These are phyloP conservation scores for Poecilus cupreus DNA, from an alignment of 2,888 invertebrate genomes.

Conservation along the genomic window DNA sequence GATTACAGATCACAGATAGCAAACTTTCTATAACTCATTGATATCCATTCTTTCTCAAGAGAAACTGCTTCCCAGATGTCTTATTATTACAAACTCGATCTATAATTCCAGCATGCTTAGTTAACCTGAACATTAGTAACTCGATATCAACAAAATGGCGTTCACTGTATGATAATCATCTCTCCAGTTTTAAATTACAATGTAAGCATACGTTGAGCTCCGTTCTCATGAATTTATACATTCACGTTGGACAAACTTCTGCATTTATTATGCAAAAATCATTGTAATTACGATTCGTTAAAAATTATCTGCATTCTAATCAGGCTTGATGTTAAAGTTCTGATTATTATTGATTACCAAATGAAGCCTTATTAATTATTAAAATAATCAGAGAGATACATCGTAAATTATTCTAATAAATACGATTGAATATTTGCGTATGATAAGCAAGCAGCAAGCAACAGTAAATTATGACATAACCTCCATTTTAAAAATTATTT, in stretches of 20 bases:
- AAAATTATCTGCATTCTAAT: slow-evolving; percentile 6
- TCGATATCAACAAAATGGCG: slow-evolving; percentile 37
- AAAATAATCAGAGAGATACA: not conserved
- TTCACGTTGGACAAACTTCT: not conserved
- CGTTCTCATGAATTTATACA: slow-evolving; percentile 27
- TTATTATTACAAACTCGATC: slow-evolving; percentile 10
- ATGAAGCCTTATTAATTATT: slow-evolving; percentile 8
- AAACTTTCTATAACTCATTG: slow-evolving; percentile 9
- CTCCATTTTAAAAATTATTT: not conserved
- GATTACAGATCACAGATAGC: not conserved
- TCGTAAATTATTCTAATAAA: not conserved
- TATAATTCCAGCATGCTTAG: slow-evolving; percentile 1
- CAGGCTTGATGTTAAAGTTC: not conserved
- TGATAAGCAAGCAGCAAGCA: too few species aligned
- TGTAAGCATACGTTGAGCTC: not conserved
- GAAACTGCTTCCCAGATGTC: not conserved
- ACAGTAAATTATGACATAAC: too few species aligned
- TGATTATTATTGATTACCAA: slow-evolving; percentile 4
- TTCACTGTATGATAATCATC: slow-evolving; percentile 40
- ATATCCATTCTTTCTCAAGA: not conserved
- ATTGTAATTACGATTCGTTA: not conserved
- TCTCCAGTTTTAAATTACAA: slow-evolving; percentile 47
- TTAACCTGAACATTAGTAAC: slow-evolving; percentile 35
- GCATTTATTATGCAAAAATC: slow-evolving; percentile 21
- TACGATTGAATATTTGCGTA: not conserved